These are phyloP conservation scores for Anguilla megastoma DNA, from an alignment of 2,797 vertebrate species.

Conservation along the genomic window DNA sequence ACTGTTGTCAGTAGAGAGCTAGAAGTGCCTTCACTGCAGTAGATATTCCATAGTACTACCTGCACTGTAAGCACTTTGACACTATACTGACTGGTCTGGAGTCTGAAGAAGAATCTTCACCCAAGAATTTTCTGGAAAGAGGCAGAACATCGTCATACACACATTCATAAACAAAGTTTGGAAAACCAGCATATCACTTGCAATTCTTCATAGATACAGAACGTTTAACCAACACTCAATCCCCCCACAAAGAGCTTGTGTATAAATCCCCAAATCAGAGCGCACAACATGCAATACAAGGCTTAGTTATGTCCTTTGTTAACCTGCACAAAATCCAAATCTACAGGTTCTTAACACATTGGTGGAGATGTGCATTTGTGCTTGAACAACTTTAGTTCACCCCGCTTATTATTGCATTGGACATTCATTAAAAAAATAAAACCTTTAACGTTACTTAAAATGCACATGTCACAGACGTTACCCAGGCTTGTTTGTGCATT, in stretches of 20 bases:
- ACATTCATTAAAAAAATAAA: too few relatives aligned
- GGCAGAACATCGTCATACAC: conserved; percentile 68
- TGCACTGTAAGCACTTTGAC: conserved; percentile 99
- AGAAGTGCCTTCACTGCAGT: conserved; percentile 99
- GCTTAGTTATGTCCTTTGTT: too few relatives aligned
- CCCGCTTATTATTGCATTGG: too few relatives aligned
- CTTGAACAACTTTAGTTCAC: too few relatives aligned
- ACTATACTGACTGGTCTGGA: conserved; percentile 79
- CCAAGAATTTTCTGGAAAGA: conserved; percentile 36
- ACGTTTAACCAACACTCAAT: too few relatives aligned
- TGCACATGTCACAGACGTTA: neutral
- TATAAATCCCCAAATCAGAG: neutral
- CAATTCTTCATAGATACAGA: too few relatives aligned
- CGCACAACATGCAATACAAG: neutral
- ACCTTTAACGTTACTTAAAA: neutral
- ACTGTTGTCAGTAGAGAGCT: conserved; percentile 87
- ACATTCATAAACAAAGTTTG: neutral
- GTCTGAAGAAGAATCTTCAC: neutral
- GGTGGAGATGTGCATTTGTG: too few relatives aligned
- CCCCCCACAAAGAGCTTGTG: neutral
- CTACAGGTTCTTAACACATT: too few relatives aligned
- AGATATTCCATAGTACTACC: conserved; percentile 93
- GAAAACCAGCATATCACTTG: neutral
- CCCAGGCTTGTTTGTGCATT: conserved; percentile 65
- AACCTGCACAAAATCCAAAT: too few relatives aligned